Base-by-base conservation (phyloP, 2,113 vertebrate species). In the Lonchura striata region DNA sequence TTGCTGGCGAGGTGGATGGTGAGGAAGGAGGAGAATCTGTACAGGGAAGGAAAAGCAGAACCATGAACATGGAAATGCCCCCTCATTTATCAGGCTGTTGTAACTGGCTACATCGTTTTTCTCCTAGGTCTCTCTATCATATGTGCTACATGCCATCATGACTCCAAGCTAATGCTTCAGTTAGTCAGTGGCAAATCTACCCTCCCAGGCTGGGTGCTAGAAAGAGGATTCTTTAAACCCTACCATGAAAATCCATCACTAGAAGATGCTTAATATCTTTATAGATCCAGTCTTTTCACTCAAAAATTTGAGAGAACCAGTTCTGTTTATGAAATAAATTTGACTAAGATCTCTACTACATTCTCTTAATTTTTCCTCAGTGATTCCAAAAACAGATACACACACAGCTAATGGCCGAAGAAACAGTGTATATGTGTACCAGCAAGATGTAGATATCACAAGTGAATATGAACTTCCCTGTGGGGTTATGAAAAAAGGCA, bases 381-480 rank as follows among this genome's bases (percentile, higher is more conserved):
- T 98, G 98, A 97, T 95, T 94, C 97, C 97, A 92, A 96, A 92
- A 95, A 88, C 96, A 94, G 94, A 96, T 86, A 86, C 79, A 90
- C 75, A 94, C 72, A 53, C 84, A 93, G 13, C 74, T 95, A 91
- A 90, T 90, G 95, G 93, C 93, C 96, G 81, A 92, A 98, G 97
- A 97, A 96, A 97, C 91, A 98, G 97, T 97, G 70, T 98, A 56
- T 98, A 97, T 98, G 98, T 98, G 87, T 98, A 98, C 98, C 98
- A 98, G 75, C 98, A 98, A 97, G 97, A 98, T 88, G 98, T 98
- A 96, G 98, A 98, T 98, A 97, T 98, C 97, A 98, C 97, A 97
- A 97, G 91, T 96, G 98, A 98, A 98, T 96, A 93, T 97, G 92
- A 96, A 86, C 97, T 92, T 92, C 92, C 90, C 88, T 94, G 65